Base-by-base conservation (phyloP, 1,140 invertebrate species). In the Sinonovacula constricta region DNA sequence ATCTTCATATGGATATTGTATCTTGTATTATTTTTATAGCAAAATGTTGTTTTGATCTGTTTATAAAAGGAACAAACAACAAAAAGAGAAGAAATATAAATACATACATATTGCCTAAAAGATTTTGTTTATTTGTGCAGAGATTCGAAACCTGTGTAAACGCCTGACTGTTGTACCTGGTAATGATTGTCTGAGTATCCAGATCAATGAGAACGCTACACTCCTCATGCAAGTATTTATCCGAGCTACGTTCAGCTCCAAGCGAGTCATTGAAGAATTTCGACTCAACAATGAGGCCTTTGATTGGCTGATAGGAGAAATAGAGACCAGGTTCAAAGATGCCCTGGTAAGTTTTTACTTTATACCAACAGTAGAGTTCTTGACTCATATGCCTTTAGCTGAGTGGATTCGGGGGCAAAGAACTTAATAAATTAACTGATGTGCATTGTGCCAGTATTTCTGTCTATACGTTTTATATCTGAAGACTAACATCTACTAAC, bases 271-370 rank as follows among this genome's bases (percentile, higher is more conserved):
- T 0, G 98, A 99, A 92, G 97, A 99, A 87, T 98, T 98, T 87
- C 93, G 97, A 60, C 91, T 99, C 0, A 97, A 96, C 18, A 94
- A 94, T 12, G 98, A 99, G 91, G 98, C 99, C 0, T 99, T 99
- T 90, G 98, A 99, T 86, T 99, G 99, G 99, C 93, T 99, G 51
- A 95, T 99, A 78, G 98, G 99, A 90, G 99, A 99, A 94, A 99
- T 99, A 74, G 98, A 99, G 92, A 98, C 97, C 0, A 93, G 97
- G 85, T 99, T 99, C 93, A 96, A 99, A 88, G 98, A 99, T 91
- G 97, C 98, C 7, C 97, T 98, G 92, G 96, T 95, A 81, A 60
- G 82, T 30, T n/a, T n/a, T n/a, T n/a, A n/a, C n/a, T n/a, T n/a
- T n/a, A n/a, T n/a, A n/a, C n/a, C n/a, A n/a, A n/a, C n/a, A n/a